Base-by-base conservation (phyloP, 2,113 vertebrate genomes). In the Peromyscus californicus region DNA sequence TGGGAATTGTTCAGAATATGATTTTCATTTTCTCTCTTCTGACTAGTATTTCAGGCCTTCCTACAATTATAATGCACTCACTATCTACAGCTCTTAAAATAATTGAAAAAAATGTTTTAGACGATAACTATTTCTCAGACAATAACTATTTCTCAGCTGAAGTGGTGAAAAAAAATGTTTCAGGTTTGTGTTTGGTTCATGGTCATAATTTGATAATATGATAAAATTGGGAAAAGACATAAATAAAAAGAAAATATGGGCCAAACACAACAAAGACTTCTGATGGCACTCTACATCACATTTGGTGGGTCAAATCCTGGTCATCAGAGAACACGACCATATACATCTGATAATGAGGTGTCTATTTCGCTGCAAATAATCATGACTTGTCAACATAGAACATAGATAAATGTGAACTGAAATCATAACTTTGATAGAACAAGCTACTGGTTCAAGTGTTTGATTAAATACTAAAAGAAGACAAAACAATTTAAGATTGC, bases 81-180 rank as follows among this genome's bases (percentile, higher is more conserved):
- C 59, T 63, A 79, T 90, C 65, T 78, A 26, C 82, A 67, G 67
- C 54, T 89, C 26, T 39, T 39, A 69, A 92, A 93, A 82, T 93
- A 19, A 91, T 48, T 94, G 26, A 80, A 76, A 87, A 87, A 65
- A 80, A 5, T 8, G 36, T 82, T 89, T 76, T 72, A 17, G 17
- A 89, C 9, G 45, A 12, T 93, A 92, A 83, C 86, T 83, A 79
- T 33, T 93, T 89, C 59, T 97, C 90, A 15, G 31, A 89, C 9
- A 51, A 12, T 93, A 92, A 83, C 86, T 83, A 79, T 33, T 93
- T 89, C 59, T 97, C 90, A 15, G 31, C 42, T 88, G 75, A 54
- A 90, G 22, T 65, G 13, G 15, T 93, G 26, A 76, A 89, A 78
- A 78, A 91, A 59, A 2, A 65, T 59, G 36, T 26, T 97, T 88